Evolutionary conservation across 2,888 invertebrate genomes (phyloP).

Genomic region (Cancer borealis): DNA sequence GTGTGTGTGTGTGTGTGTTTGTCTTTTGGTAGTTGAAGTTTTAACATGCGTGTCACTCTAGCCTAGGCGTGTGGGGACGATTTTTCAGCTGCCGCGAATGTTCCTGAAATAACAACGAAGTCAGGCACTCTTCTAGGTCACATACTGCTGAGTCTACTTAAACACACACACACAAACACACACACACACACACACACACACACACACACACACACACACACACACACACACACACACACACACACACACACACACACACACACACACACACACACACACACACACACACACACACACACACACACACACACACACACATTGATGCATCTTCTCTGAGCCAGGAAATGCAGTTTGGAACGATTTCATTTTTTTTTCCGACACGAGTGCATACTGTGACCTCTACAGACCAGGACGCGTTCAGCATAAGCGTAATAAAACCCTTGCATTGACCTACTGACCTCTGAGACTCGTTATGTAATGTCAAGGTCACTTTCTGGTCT

Average conservation of each 20-base stretch:
- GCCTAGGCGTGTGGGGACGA: neutral
- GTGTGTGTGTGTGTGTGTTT: neutral
- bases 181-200: neutral
- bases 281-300: conserved; percentile 25
- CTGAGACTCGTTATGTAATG: neutral
- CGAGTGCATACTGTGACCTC: neutral
- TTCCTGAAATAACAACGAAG: neutral
- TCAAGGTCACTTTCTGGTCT: neutral
- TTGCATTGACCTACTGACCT: neutral
- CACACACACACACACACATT: neutral
- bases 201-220: neutral
- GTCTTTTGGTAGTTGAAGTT: neutral
- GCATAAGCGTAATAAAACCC: neutral
- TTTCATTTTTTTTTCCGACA: neutral
- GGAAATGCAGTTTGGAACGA: neutral
- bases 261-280: conserved; percentile 55
- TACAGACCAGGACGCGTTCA: neutral
- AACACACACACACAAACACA: too few species aligned
- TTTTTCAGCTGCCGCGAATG: neutral
- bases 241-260: conserved; percentile 31
- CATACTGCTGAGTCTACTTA: neutral
- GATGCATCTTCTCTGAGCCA: neutral
- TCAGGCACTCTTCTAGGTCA: neutral
- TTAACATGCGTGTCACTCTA: neutral
- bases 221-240: conserved; percentile 10